Percentiles rank a stretch among this genome's conserved stretches.
These are phyloP conservation scores for Aphaenogaster rudis DNA, from an alignment of 1,140 invertebrate species.

Conservation along the genomic window DNA sequence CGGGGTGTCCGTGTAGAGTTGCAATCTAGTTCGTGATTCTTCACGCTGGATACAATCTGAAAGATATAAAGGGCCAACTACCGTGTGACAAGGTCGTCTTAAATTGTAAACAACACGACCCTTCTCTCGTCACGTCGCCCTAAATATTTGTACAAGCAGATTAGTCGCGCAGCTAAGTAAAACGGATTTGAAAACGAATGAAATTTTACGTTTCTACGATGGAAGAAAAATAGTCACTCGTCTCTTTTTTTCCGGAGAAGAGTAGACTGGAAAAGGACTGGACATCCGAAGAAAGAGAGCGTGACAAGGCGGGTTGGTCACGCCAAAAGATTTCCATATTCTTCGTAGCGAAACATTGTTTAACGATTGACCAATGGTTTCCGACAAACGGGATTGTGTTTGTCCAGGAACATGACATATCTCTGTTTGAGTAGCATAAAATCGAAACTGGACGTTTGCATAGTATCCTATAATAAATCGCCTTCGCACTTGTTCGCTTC, in stretches of 20 bases:
- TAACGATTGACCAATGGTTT: not conserved
- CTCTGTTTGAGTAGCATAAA: not conserved
- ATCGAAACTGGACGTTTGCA: not conserved
- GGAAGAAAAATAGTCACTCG: constrained; percentile 22
- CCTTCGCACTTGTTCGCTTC: not conserved
- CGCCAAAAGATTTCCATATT: constrained; percentile 53
- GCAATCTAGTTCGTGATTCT: constrained; percentile 77
- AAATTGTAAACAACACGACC: constrained; percentile 66
- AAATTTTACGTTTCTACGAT: constrained; percentile 45
- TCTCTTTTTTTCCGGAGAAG: not conserved
- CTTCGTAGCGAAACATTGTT: not conserved
- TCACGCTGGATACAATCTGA: constrained; percentile 64
- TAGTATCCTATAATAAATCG: not conserved
- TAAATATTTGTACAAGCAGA: constrained; percentile 81
- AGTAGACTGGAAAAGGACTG: not conserved
- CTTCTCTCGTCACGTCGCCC: constrained; percentile 50
- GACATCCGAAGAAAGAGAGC: constrained; percentile 30
- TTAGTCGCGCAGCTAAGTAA: constrained; percentile 74
- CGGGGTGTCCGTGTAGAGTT: constrained; percentile 27
- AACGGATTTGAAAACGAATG: constrained; percentile 14
- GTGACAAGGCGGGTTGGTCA: constrained; percentile 58
- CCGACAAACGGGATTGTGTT: not conserved
- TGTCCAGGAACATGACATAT: constrained; percentile 4
- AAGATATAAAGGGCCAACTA: constrained; percentile 70
- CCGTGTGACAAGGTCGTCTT: constrained; percentile 73